Base-by-base conservation (phyloP, 2,888 invertebrate species). In the Tachina fera region DNA sequence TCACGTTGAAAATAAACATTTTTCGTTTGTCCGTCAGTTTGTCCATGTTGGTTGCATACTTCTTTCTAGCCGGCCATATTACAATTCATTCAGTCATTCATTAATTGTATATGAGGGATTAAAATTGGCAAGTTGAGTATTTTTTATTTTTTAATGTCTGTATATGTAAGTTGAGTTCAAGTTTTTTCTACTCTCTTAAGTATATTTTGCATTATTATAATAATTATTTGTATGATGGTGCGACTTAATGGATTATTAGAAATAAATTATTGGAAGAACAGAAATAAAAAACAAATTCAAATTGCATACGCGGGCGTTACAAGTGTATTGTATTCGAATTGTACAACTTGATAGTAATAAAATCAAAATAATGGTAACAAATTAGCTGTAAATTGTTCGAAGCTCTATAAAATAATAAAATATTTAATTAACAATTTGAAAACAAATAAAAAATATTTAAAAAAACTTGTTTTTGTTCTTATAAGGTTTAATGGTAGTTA, bases 401-500 rank as follows among this genome's bases (percentile, higher is more conserved):
- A 63, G 5, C 9, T 31, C 0, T 6, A 31, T 31, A 74, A 68
- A 14, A 56, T 60, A 3, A 43, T 39, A 61, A 53, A 51, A 81
- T 61, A 75, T 53, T 81, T 61, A 81, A 56, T 63, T 63, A 41
- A 63, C 63, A 53, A 47, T 53, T 22, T 9, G 10, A 53, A 43
- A 41, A 60, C 1, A 65, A 53, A 31, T n/a, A 14, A 13, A 31
- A 45, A 72, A n/a, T n/a, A n/a, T n/a, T n/a, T 31, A 43, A 56
- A 31, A 70, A 31, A 70, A 77, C 67, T 13, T 41, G 67, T 83
- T 78, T 67, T 72, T 78, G 67, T 68, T 83, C 83, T 83, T 83
- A 83, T 77, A 83, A 71, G 82, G 77, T 53, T 83, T 83, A 83
- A 78, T 72, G 39, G 77, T 68, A 39, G 72, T 61, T 60, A 74